Conservation (phyloP, 2,797 vertebrate genomes). For the Echeneis naucrates region DNA sequence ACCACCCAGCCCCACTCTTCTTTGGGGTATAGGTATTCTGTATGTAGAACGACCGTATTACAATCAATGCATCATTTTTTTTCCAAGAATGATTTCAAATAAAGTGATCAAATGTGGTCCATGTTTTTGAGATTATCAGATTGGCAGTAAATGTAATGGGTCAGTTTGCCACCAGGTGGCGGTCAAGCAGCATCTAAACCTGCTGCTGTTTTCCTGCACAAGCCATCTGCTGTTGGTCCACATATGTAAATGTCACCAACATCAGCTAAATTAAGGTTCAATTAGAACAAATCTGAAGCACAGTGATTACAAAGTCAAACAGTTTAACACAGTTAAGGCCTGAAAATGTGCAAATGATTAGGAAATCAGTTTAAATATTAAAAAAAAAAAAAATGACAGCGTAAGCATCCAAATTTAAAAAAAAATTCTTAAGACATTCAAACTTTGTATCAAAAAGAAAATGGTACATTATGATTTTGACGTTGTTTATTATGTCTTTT, state of each 20-base stretch:
- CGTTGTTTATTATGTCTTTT: constrained; percentile 85
- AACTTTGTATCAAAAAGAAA: constrained; percentile 8
- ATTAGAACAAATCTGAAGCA: background rate
- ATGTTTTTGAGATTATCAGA: background rate
- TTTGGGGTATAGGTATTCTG: constrained; percentile 23
- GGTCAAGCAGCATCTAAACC: constrained; percentile 3
- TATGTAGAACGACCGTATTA: constrained; percentile 28
- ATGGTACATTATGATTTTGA: constrained; percentile 55
- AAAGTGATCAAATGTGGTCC: constrained; percentile 33
- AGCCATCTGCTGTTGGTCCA: constrained; percentile 1
- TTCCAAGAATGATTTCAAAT: constrained; percentile 50
- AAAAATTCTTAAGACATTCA: background rate
- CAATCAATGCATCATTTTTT: constrained; percentile 3
- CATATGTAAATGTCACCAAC: background rate
- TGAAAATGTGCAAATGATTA: too few species aligned
- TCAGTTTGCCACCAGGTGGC: constrained; percentile 56
- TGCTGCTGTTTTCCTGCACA: background rate
- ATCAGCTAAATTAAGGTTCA: constrained; percentile 2
- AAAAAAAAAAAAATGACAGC: background rate
- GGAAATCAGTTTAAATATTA: too few species aligned
- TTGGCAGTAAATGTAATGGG: constrained; percentile 16
- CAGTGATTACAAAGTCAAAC: background rate
- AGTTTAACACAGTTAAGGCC: background rate
- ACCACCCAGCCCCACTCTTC: accelerated
- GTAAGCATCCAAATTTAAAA: background rate